Percentiles rank a stretch among this genome's conserved stretches.
Evolutionary conservation across 1,140 invertebrate genomes (phyloP).

Genomic region (Sycobia sp.): DNA sequence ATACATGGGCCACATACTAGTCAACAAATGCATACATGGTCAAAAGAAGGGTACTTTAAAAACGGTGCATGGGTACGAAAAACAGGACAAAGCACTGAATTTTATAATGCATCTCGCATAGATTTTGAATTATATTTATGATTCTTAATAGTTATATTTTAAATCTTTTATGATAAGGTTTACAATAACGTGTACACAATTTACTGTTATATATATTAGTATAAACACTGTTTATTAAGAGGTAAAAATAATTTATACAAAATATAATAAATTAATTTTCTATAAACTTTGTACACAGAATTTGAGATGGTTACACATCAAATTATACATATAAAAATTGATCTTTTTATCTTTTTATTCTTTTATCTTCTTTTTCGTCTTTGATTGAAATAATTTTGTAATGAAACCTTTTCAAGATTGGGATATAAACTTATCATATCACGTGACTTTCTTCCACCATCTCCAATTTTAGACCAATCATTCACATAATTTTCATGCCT

Average conservation of each 20-base stretch:
- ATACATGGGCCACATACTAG: slow-evolving; percentile 85
- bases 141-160: slow-evolving; percentile 17
- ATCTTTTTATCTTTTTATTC: too few relatives aligned
- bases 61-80: slow-evolving; percentile 84
- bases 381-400: slow-evolving; percentile 17
- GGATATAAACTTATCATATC: neutral
- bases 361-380: slow-evolving; percentile 17
- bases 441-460: slow-evolving; percentile 19
- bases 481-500: slow-evolving; percentile 26
- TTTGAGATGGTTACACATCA: too few relatives aligned
- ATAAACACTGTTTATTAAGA: neutral
- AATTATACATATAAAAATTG: too few relatives aligned
- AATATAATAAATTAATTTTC: neutral
- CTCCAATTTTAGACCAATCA: slow-evolving; percentile 26
- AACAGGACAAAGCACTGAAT: slow-evolving; percentile 74
- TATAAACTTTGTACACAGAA: slow-evolving; percentile 1
- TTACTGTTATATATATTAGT: neutral
- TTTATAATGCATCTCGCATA: slow-evolving; percentile 87
- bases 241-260: neutral
- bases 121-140: slow-evolving; percentile 88
- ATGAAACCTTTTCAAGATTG: slow-evolving; percentile 1
- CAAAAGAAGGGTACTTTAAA: slow-evolving; percentile 84
- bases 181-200: neutral
- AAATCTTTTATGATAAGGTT: neutral
- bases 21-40: slow-evolving; percentile 87